Conservation (phyloP, 1,140 invertebrate species). For the Acyrthosiphon pisum region DNA sequence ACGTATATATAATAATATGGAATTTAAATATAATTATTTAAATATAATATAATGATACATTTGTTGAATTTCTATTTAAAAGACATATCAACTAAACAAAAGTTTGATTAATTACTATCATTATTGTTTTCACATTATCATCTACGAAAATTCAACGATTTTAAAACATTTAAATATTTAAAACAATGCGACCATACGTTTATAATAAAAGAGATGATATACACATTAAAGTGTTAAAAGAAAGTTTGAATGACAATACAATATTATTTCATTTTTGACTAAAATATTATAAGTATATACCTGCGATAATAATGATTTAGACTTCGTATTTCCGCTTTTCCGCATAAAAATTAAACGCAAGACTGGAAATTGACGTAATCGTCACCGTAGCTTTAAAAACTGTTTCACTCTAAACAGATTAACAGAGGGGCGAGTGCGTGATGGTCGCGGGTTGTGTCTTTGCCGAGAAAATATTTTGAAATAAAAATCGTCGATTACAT, state of each 20-base stretch:
- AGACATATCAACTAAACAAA: not conserved
- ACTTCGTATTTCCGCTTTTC: not conserved
- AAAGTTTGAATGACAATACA: not conserved
- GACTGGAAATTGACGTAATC: not conserved
- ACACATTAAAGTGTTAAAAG: not conserved
- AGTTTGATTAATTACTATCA: not conserved
- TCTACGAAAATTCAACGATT: not conserved
- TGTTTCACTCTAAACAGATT: not conserved
- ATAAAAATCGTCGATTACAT: not conserved
- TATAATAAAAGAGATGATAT: not conserved
- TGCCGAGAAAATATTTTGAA: not conserved
- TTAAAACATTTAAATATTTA: not conserved
- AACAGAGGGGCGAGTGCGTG: not conserved
- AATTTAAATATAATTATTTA: not conserved
- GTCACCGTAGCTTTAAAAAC: not conserved
- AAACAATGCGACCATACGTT: not conserved
- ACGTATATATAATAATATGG: too few species aligned
- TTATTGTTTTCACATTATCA: not conserved
- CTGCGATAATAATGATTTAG: not conserved
- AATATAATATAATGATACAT: not conserved
- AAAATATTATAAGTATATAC: not conserved
- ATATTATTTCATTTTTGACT: not conserved
- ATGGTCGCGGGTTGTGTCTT: not conserved
- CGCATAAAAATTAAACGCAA: not conserved
- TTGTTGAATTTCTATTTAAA: not conserved